These are phyloP conservation scores for Augochlorella aurata DNA, from an alignment of 2,888 invertebrate species.

Conservation along the genomic window DNA sequence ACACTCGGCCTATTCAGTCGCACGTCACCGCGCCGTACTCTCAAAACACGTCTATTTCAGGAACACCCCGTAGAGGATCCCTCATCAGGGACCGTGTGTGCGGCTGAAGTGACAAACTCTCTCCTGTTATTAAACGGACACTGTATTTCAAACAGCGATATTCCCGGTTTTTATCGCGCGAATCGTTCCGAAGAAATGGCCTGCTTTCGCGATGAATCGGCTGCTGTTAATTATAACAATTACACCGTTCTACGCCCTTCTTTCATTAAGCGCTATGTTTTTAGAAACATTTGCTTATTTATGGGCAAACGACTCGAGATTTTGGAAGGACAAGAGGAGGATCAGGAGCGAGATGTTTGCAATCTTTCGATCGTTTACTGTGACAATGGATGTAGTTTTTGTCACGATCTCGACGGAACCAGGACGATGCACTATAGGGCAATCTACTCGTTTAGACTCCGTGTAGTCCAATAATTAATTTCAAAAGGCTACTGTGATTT, in stretches of 20 bases:
- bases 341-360: not conserved
- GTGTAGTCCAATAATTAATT: too few species aligned
- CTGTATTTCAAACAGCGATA: conserved; percentile 76
- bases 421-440: too few species aligned
- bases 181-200: not conserved
- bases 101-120: conserved; percentile 41
- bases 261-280: too few species aligned
- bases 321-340: not conserved
- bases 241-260: too few species aligned
- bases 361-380: not conserved
- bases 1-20: not conserved
- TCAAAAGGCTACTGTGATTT: not conserved
- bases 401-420: too few species aligned
- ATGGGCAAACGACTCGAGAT: too few species aligned
- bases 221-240: too few species aligned
- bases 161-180: conserved; percentile 37
- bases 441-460: too few species aligned
- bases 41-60: conserved; percentile 4
- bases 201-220: not conserved
- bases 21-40: not conserved
- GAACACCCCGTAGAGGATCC: conserved; percentile 21
- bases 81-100: not conserved
- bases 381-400: too few species aligned
- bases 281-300: too few species aligned
- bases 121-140: conserved; percentile 66